Conservation (phyloP, 2,888 invertebrate species). For the Clistopyga incitator region DNA sequence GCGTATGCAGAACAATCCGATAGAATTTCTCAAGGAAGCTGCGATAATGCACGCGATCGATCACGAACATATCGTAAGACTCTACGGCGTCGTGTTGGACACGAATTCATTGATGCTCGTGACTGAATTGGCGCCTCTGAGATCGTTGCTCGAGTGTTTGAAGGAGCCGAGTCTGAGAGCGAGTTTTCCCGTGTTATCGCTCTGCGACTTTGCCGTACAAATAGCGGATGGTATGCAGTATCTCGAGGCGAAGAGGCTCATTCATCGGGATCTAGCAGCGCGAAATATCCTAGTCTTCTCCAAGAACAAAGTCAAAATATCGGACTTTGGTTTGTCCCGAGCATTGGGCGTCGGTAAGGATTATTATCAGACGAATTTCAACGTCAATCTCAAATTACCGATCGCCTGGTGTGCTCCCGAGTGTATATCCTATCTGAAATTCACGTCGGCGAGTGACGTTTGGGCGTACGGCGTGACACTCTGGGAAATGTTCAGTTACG, state of each 20-base stretch:
- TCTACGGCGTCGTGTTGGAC: constrained; percentile 98
- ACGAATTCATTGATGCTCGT: constrained; percentile 92
- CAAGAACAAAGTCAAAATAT: constrained; percentile 98
- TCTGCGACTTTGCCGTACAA: constrained; percentile 98
- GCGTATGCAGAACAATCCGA: constrained; percentile 97
- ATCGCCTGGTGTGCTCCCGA: constrained; percentile 99
- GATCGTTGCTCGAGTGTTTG: constrained; percentile 97
- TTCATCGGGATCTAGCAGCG: constrained; percentile 98
- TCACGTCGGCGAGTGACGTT: constrained; percentile 98
- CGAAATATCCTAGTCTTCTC: constrained; percentile 98
- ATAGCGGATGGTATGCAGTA: constrained; percentile 99
- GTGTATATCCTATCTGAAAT: constrained; percentile 97
- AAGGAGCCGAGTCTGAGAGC: constrained; percentile 95
- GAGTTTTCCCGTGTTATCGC: constrained; percentile 95
- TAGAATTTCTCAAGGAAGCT: constrained; percentile 98
- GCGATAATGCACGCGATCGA: constrained; percentile 99
- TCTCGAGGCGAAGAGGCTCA: constrained; percentile 97
- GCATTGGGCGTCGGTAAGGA: constrained; percentile 99
- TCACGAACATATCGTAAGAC: constrained; percentile 97
- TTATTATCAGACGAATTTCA: constrained; percentile 99
- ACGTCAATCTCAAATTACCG: constrained; percentile 97
- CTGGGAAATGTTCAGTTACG: constrained; percentile 99
- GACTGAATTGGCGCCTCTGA: constrained; percentile 97
- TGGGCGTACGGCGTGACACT: constrained; percentile 99
- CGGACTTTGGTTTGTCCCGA: constrained; percentile 98